Conservation (phyloP, 1,140 invertebrate genomes). For the Hycleus phaleratus region DNA sequence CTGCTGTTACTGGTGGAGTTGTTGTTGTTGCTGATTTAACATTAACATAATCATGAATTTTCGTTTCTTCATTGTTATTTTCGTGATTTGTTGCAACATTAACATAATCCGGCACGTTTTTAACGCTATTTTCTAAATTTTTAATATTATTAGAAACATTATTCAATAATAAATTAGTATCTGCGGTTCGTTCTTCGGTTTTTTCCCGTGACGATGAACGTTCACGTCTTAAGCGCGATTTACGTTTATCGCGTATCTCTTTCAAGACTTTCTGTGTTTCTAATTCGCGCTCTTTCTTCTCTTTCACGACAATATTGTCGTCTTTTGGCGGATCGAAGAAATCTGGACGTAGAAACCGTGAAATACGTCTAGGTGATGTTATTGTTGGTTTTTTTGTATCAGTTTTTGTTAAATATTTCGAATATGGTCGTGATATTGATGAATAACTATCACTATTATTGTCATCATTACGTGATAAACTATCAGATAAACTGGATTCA, state of each 20-base stretch:
- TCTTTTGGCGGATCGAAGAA: slow-evolving; percentile 64
- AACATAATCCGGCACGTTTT: slow-evolving; percentile 25
- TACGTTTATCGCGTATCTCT: slow-evolving; percentile 55
- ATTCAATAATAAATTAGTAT: slow-evolving; percentile 24
- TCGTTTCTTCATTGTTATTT: slow-evolving; percentile 30
- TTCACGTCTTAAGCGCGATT: slow-evolving; percentile 36
- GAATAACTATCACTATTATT: slow-evolving; percentile 1
- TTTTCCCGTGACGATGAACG: slow-evolving; percentile 23
- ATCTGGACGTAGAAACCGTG: slow-evolving; percentile 65
- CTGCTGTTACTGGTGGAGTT: background rate
- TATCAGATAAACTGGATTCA: slow-evolving; percentile 35
- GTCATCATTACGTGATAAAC: slow-evolving; percentile 26
- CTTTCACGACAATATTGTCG: slow-evolving; percentile 59
- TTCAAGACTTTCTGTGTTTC: slow-evolving; percentile 56
- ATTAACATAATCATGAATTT: slow-evolving; percentile 24
- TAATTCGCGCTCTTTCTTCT: slow-evolving; percentile 58
- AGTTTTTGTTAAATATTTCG: slow-evolving; percentile 27
- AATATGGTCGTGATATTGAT: slow-evolving; percentile 25
- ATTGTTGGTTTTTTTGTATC: slow-evolving; percentile 26
- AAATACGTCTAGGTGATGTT: slow-evolving; percentile 45
- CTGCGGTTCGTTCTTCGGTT: slow-evolving; percentile 7
- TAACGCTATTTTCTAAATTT: slow-evolving; percentile 27
- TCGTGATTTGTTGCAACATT: slow-evolving; percentile 26
- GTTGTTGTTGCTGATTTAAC: slow-evolving; percentile 13
- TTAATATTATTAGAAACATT: slow-evolving; percentile 34